Base-by-base conservation (phyloP, 2,888 invertebrate genomes). In the Hemistola chrysoprasaria region DNA sequence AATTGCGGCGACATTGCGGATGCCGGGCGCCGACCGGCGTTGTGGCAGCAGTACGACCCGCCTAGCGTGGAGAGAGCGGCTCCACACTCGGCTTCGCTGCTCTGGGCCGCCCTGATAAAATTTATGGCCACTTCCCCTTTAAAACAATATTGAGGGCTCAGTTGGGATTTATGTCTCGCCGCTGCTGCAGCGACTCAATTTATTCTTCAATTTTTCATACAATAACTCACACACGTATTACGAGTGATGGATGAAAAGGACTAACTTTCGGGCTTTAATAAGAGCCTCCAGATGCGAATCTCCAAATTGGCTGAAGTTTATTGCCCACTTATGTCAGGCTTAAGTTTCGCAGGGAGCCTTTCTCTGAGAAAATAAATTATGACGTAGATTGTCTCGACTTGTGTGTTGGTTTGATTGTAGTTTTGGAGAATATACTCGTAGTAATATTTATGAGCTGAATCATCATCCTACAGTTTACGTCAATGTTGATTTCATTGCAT, bases 61-160 rank as follows among this genome's bases (percentile, higher is more conserved):
- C 50, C 56, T 45, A 47, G 56, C 57, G 60, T 52, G 53, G 56
- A 61, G 56, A 50, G 55, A 53, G 60, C 47, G 40, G 45, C 52
- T 53, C 56, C 40, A 41, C 43, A n/a, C 16, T 16, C 16, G 16
- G 40, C 27, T 16, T 33, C 40, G 28, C 47, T 51, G 62, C 63
- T 65, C 78, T 85, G 85, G 77, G 78, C 81, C 78, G 79, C 78
- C 81, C 82, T 85, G 88, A 88, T 88, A 88, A 87, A 89, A 90
- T 90, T 90, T 90, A 90, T 90, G 88, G 86, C 86, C 84, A 86
- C 87, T 85, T 87, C 86, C 88, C 85, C 87, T 89, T 90, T 90
- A 90, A 90, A 89, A 90, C 90, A 90, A 90, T 90, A 90, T 90
- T 89, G 89, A 88, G 87, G 89, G 89, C 87, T 88, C 89, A 84